phyloP scores from a whole-genome alignment of 2,888 invertebrate genomes.

The Eristalinus sepulchralis region DNA sequence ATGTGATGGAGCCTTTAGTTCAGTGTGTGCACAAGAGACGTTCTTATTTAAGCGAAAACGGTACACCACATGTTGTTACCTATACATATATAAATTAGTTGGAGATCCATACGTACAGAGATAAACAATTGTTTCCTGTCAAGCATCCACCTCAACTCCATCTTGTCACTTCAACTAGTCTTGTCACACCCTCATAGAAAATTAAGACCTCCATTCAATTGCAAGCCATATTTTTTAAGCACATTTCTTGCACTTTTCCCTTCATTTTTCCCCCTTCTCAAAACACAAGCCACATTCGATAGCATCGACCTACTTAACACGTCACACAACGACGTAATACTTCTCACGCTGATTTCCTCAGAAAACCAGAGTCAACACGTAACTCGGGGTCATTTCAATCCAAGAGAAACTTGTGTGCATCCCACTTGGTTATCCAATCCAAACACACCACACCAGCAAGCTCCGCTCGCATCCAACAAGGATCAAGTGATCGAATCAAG shows the following conservation, averaged over 20 bases:
- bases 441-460: neutral
- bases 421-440: neutral
- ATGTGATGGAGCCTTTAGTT: too few relatives aligned
- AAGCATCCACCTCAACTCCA: too few relatives aligned
- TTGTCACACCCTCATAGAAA: too few relatives aligned
- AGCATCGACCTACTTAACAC: neutral
- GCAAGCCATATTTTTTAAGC: too few relatives aligned
- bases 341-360: neutral
- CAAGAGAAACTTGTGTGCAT: neutral
- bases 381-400: neutral
- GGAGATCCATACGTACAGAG: too few relatives aligned
- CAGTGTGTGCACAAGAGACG: too few relatives aligned
- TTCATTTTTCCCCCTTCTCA: neutral
- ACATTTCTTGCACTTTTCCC: neutral
- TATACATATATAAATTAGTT: too few relatives aligned
- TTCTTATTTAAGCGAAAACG: too few relatives aligned
- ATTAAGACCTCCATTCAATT: too few relatives aligned
- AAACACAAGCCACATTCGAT: neutral
- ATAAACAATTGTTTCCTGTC: too few relatives aligned
- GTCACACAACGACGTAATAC: neutral
- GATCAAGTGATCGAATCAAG: conserved; percentile 29
- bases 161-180: too few relatives aligned
- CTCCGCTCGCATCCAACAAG: conserved; percentile 10
- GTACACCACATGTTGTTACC: too few relatives aligned
- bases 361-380: neutral